These are phyloP conservation scores for Drosophila orosa DNA, from an alignment of 1,140 invertebrate genomes.

Conservation along the genomic window DNA sequence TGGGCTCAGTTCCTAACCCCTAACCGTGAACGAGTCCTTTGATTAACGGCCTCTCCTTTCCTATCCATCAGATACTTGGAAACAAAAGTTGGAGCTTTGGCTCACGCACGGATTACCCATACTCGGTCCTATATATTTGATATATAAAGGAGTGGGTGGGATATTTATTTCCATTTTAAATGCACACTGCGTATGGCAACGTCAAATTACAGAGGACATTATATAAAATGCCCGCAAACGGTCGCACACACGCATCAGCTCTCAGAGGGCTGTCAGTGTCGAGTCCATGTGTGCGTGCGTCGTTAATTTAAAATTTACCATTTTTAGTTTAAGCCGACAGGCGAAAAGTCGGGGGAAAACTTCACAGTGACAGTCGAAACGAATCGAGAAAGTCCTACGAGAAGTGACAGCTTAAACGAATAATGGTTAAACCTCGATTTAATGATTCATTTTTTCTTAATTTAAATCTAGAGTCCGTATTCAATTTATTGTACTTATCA, in stretches of 20 bases:
- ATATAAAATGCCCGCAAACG: conserved; percentile 64
- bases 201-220: conserved; percentile 75
- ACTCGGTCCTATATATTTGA: conserved; percentile 1
- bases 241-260: conserved; percentile 31
- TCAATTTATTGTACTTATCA: background rate
- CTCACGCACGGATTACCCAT: conserved; percentile 29
- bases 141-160: conserved; percentile 5
- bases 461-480: background rate
- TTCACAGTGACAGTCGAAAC: conserved; percentile 23
- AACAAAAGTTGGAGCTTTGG: conserved; percentile 40
- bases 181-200: conserved; percentile 66
- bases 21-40: conserved; percentile 9
- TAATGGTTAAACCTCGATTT: background rate
- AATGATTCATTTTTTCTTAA: background rate
- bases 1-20: conserved; percentile 6
- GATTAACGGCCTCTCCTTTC: conserved; percentile 23
- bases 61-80: conserved; percentile 43
- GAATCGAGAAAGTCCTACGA: conserved; percentile 35
- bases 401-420: background rate
- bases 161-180: conserved; percentile 68
- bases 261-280: conserved; percentile 32
- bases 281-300: conserved; percentile 28
- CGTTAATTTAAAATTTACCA: conserved; percentile 73
- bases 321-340: conserved; percentile 68
- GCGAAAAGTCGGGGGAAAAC: conserved; percentile 28